Conservation (phyloP, 2,113 vertebrate genomes). For the Syrmaticus mikado region DNA sequence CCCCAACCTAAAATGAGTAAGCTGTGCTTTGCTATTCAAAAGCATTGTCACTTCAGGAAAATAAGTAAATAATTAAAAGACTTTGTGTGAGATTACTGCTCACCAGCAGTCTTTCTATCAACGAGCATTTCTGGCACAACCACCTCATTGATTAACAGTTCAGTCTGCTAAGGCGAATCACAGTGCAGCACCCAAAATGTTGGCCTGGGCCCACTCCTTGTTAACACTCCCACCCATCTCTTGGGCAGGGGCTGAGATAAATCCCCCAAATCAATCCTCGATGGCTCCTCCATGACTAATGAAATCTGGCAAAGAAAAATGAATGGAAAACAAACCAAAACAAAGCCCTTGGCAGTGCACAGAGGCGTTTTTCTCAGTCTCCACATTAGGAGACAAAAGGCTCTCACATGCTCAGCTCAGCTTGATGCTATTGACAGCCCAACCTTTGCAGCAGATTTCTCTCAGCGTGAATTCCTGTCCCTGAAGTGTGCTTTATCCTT, state of each 20-base stretch:
- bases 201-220: background rate
- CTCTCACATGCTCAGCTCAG: background rate
- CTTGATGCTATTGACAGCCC: background rate
- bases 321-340: background rate
- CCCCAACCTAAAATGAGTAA: background rate
- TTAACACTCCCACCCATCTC: background rate
- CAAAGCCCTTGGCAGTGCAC: background rate
- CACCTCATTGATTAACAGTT: background rate
- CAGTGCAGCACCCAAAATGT: background rate
- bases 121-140: background rate
- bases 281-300: background rate
- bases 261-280: background rate
- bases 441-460: constrained; percentile 11
- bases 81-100: background rate
- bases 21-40: background rate
- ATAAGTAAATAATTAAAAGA: background rate
- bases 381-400: constrained; percentile 41
- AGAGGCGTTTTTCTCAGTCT: constrained; percentile 35
- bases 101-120: background rate
- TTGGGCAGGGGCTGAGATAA: background rate
- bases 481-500: constrained; percentile 41
- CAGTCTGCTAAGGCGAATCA: background rate
- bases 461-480: constrained; percentile 55
- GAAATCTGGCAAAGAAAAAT: background rate
- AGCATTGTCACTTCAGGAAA: background rate